Evolutionary conservation across 2,888 invertebrate genomes (phyloP).

Genomic region (Pyrrhosoma nymphula): DNA sequence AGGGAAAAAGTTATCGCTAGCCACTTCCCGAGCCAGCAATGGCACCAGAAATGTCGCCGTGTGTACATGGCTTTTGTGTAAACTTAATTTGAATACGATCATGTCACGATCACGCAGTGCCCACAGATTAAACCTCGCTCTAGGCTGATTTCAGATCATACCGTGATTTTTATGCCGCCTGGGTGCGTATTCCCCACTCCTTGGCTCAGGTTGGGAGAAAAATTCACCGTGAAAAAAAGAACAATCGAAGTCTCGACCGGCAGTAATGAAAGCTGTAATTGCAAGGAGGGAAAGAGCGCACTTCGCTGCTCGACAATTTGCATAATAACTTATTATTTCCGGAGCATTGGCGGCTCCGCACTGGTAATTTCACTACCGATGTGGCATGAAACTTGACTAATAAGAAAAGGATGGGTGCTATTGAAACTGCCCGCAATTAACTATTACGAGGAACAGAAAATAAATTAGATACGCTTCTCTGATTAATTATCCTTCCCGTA

Average conservation of each 20-base stretch:
- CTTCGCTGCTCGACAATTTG: neutral
- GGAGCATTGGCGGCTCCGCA: neutral
- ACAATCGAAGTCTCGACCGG: neutral
- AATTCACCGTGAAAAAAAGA: neutral
- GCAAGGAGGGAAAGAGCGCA: neutral
- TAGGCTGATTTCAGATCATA: no score
- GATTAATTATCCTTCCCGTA: neutral
- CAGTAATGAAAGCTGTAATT: neutral
- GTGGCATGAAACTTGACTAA: neutral
- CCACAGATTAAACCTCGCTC: no score
- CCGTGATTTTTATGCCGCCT: no score
- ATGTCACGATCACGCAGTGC: no score
- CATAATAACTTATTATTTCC: neutral
- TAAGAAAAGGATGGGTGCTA: neutral
- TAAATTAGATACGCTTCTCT: neutral
- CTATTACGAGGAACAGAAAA: neutral
- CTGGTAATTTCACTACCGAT: neutral
- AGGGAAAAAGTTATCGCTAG: no score
- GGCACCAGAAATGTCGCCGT: no score
- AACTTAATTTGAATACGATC: no score
- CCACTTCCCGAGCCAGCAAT: no score
- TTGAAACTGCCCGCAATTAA: neutral
- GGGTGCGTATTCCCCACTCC: no score
- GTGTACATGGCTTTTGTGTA: no score
- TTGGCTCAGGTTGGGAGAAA: neutral